Percentiles rank a stretch among this genome's conserved stretches.
phyloP scores from a whole-genome alignment of 2,797 vertebrate species.

The Chloroceryle amazona region DNA sequence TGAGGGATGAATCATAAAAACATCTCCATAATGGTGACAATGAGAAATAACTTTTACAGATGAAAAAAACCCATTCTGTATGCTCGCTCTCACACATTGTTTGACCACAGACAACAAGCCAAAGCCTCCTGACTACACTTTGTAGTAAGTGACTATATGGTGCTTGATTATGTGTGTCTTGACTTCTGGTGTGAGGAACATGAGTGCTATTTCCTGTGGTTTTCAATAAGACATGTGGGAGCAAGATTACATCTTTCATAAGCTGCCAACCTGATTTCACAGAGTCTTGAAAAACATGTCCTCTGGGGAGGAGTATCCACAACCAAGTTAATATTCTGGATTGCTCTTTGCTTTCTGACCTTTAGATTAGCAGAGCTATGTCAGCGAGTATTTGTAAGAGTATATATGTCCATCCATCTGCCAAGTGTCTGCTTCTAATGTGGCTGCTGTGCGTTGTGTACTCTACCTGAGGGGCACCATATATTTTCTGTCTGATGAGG shows the following conservation, averaged over 20 bases:
- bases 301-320: slow-evolving; percentile 66
- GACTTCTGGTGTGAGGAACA: slow-evolving; percentile 20
- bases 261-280: slow-evolving; percentile 77
- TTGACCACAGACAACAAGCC: not conserved
- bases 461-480: not conserved
- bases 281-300: slow-evolving; percentile 65
- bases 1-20: not conserved
- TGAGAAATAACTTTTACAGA: not conserved
- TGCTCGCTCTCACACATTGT: not conserved
- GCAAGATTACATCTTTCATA: slow-evolving; percentile 62
- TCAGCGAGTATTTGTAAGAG: slow-evolving; percentile 5
- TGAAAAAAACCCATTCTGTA: not conserved
- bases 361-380: slow-evolving; percentile 14
- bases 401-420: slow-evolving; percentile 26
- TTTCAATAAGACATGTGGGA: slow-evolving; percentile 37
- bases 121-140: not conserved
- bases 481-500: not conserved
- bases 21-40: not conserved
- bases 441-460: not conserved
- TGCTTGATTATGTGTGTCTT: slow-evolving; percentile 4
- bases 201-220: slow-evolving; percentile 33
- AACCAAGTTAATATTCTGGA: slow-evolving; percentile 70
- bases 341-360: slow-evolving; percentile 58
- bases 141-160: not conserved
- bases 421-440: slow-evolving; percentile 1